Percentiles rank a stretch among this genome's conserved stretches.
phyloP scores from a whole-genome alignment of 2,797 vertebrate genomes.

The Leptoclinus maculatus region DNA sequence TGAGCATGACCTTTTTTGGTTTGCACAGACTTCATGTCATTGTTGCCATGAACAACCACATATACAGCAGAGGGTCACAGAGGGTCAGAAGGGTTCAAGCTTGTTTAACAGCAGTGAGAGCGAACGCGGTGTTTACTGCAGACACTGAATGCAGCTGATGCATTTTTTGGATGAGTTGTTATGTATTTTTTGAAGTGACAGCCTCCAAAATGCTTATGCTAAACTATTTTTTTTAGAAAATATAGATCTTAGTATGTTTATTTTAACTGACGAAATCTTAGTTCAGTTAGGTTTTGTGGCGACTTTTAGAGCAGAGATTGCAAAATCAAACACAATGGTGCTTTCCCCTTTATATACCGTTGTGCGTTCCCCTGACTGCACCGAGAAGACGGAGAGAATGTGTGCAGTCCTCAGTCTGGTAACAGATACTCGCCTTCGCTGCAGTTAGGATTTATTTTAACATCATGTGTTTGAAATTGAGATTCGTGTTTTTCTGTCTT shows the following conservation, averaged over 20 bases:
- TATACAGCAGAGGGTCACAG: slow-evolving; percentile 64
- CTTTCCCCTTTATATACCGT: slow-evolving; percentile 1
- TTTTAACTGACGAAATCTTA: neutral
- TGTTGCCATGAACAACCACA: slow-evolving; percentile 68
- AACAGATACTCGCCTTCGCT: slow-evolving; percentile 45
- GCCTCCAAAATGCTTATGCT: neutral
- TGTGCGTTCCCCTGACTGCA: slow-evolving; percentile 10
- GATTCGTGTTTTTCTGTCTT: slow-evolving; percentile 55
- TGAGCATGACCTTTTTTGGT: slow-evolving; percentile 55
- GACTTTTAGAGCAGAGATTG: slow-evolving; percentile 6
- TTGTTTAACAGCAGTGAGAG: slow-evolving; percentile 59
- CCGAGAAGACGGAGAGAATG: slow-evolving; percentile 17
- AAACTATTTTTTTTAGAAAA: neutral
- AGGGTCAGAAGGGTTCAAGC: slow-evolving; percentile 71
- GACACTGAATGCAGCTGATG: slow-evolving; percentile 41
- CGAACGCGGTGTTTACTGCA: slow-evolving; percentile 43
- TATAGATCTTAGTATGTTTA: neutral
- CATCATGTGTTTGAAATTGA: slow-evolving; percentile 30
- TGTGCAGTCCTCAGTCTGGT: slow-evolving; percentile 26
- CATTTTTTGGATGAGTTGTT: neutral
- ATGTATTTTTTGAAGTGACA: neutral
- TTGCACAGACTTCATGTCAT: slow-evolving; percentile 48
- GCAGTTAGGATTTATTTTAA: slow-evolving; percentile 45
- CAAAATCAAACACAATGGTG: slow-evolving; percentile 30
- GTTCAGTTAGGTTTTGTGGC: neutral